Evolutionary conservation across 2,888 invertebrate genomes (phyloP).

Genomic region (Noctua janthe): DNA sequence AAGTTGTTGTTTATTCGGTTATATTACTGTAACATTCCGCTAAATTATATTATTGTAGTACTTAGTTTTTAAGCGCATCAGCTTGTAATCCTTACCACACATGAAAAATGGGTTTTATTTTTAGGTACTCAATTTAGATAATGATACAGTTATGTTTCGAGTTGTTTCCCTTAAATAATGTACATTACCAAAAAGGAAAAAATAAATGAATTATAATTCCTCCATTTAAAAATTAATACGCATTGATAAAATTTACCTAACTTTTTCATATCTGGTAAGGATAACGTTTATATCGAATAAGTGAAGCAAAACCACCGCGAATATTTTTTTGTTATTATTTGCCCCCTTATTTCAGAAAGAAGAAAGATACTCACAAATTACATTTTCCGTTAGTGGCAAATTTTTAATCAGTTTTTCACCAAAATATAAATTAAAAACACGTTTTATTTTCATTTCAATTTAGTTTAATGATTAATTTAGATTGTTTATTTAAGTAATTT

Average conservation of each 20-base stretch:
- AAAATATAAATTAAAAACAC: slow-evolving; percentile 4
- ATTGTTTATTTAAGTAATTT: slow-evolving; percentile 53
- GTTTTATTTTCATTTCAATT: slow-evolving; percentile 27
- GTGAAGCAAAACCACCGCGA: slow-evolving; percentile 79
- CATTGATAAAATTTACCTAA: background rate
- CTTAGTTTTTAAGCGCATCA: slow-evolving; percentile 31
- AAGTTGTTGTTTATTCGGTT: slow-evolving; percentile 47
- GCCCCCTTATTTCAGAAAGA: background rate
- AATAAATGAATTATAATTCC: background rate
- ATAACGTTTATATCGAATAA: slow-evolving; percentile 49
- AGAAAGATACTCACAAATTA: background rate
- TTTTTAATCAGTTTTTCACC: background rate
- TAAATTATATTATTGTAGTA: slow-evolving; percentile 37
- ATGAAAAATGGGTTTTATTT: slow-evolving; percentile 7
- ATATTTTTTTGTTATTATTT: slow-evolving; percentile 31
- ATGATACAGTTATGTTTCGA: background rate
- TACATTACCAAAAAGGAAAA: background rate
- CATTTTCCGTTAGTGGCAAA: background rate
- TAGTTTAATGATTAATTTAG: slow-evolving; percentile 59
- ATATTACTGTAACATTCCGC: slow-evolving; percentile 80
- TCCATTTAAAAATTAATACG: background rate
- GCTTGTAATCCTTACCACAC: slow-evolving; percentile 30
- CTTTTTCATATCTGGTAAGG: slow-evolving; percentile 46
- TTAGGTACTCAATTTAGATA: background rate
- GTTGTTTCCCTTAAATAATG: background rate